These are phyloP conservation scores for Goniozus legneri DNA, from an alignment of 1,140 invertebrate genomes.

Conservation along the genomic window DNA sequence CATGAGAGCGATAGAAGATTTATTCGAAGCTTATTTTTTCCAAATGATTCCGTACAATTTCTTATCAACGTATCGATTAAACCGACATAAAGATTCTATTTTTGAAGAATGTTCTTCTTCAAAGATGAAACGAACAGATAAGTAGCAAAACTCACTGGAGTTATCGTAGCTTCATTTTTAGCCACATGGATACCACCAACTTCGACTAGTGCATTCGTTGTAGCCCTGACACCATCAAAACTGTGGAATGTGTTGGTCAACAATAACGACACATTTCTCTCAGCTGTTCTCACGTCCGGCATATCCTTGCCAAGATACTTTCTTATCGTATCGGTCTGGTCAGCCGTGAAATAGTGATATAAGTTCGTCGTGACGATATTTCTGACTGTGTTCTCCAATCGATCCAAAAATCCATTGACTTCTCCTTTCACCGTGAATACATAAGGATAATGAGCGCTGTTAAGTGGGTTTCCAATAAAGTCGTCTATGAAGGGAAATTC, in stretches of 20 bases:
- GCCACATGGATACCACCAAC: conserved; percentile 58
- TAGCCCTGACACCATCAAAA: conserved; percentile 50
- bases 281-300: conserved; percentile 40
- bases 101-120: background rate
- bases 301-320: conserved; percentile 46
- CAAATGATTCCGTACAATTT: too few species aligned
- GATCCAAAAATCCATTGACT: conserved; percentile 57
- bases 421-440: conserved; percentile 56
- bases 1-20: conserved; percentile 31
- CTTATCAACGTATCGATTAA: too few species aligned
- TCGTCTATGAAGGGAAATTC: conserved; percentile 61
- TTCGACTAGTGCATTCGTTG: conserved; percentile 54
- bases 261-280: conserved; percentile 52
- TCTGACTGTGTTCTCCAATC: conserved; percentile 53
- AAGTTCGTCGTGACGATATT: conserved; percentile 13
- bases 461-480: conserved; percentile 60
- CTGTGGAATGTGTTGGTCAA: conserved; percentile 59
- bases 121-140: too few species aligned
- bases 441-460: conserved; percentile 59
- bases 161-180: conserved; percentile 20
- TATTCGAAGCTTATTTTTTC: too few species aligned
- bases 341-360: conserved; percentile 25
- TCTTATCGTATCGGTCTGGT: conserved; percentile 32
- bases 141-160: conserved; percentile 12
- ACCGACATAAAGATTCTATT: background rate